Evolutionary conservation across 2,113 vertebrate species (phyloP).

Genomic region (Strix uralensis): DNA sequence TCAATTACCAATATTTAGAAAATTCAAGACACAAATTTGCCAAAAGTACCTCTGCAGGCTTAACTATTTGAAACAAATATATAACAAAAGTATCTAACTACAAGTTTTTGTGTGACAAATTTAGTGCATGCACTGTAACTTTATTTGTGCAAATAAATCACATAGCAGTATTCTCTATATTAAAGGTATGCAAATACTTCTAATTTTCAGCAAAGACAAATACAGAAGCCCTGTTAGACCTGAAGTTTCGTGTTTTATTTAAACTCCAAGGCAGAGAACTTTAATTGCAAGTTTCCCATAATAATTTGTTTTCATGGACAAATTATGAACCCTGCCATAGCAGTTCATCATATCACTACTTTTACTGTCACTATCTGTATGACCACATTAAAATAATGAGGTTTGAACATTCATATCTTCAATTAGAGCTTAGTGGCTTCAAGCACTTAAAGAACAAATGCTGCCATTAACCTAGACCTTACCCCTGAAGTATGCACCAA

Average conservation of each 20-base stretch:
- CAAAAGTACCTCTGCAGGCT: neutral
- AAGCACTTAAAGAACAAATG: constrained; percentile 47
- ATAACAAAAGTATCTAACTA: neutral
- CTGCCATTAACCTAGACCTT: constrained; percentile 54
- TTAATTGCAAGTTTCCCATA: neutral
- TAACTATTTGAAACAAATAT: neutral
- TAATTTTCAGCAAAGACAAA: neutral
- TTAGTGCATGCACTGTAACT: neutral
- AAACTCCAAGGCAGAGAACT: neutral
- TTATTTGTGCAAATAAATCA: neutral
- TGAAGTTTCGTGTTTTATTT: neutral
- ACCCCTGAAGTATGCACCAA: neutral
- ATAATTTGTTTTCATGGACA: neutral
- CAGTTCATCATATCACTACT: neutral
- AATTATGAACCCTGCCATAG: neutral
- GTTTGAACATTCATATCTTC: constrained; percentile 30
- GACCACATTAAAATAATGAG: constrained; percentile 40
- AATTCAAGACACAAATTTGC: neutral
- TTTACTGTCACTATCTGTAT: neutral
- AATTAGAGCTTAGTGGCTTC: constrained; percentile 27
- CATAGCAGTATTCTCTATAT: neutral
- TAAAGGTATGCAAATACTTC: neutral
- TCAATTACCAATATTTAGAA: neutral
- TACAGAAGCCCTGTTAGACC: neutral
- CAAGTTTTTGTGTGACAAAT: neutral